Base-by-base conservation (phyloP, 2,797 vertebrate genomes). In the Tolypeutes matacus region DNA sequence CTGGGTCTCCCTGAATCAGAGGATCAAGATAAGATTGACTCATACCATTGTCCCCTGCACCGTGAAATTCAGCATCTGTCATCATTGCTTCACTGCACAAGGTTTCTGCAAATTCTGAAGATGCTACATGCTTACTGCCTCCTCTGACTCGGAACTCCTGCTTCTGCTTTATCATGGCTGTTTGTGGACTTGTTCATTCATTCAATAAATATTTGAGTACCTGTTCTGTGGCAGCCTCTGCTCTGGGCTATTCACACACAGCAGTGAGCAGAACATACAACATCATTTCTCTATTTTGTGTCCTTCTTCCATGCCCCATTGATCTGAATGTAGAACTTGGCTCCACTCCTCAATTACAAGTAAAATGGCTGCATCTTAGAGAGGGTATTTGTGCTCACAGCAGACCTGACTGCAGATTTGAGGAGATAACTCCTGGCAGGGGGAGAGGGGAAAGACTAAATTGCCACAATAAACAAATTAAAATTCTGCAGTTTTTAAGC, bases 201-300 rank as follows among this genome's bases (percentile, higher is more conserved):
- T 89, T 77, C 60, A 86, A 72, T 58, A 95, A 93, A 67, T 70
- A 86, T 84, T 42, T 49, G 15, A 81, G 25, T 60, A n/a, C 18
- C 29, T 85, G 17, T 3, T 81, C 56, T 85, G 20, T 69, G 14
- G 64, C 89, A 80, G 15, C 29, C 67, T 34, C n/a, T 39, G 17
- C 85, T 65, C 42, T 78, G n/a, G 42, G 14, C 23, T 89, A 34
- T 86, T 73, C 34, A 12, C 42, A 39, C 49, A 42, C n/a, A 21
- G 12, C 64, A 86, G 70, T 11, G 13, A 78, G 31, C 29, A 76
- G 92, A 53, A 46, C 42, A 62, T 21, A 31, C 3, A 72, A 84
- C 58, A 11, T 69, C 29, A 23, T 34, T 25, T 58, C 15, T 67
- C 69, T 56, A 34, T 49, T 42, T 76, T 65, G 36, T 64, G 17